Base-by-base conservation (phyloP, 2,113 vertebrate species). In the Mustela nigripes region DNA sequence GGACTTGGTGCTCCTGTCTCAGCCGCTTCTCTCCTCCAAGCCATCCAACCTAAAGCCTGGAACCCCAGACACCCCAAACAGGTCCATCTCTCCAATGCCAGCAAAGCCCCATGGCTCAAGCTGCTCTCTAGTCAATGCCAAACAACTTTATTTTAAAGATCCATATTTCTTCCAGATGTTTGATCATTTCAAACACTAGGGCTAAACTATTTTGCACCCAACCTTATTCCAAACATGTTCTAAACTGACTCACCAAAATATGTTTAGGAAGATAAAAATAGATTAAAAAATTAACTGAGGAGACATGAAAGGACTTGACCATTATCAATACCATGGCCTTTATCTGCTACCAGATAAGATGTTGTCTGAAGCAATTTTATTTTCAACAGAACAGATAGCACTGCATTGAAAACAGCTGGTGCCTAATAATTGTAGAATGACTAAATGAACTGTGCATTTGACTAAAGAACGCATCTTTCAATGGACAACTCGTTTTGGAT, bases 281-380 rank as follows among this genome's bases (percentile, higher is more conserved):
- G 19, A n/a, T 21, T 1, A 16, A 53, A 53, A 22, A 62, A 36
- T 4, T n/a, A 48, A 50, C 18, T 91, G 33, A 1, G 0, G 1
- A 69, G 16, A n/a, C 67, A 69, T 2, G 16, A 85, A 73, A 60
- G 33, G 81, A 56, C 33, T 3, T 22, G n/a, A 12, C 3, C 50
- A 7, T 45, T 11, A 18, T 5, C 19, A 10, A 10, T 9, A 14
- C 18, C 14, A 2, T 0, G 5, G 33, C 12, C 36, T 39, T 22
- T n/a, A 16, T 71, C 67, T 39, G 18, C 11, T 48, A 62, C 53
- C 28, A 33, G 91, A 42, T 45, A 56, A 22, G 58, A 63, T 5
- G 4, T 7, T 10, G 16, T 62, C 71, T 18, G 56, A 50, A 65
- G 11, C 11, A 56, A 42, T 60, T 91, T 80, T 16, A 73, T 48